Percentiles rank a stretch among this genome's conserved stretches.
phyloP scores from a whole-genome alignment of 2,113 vertebrate genomes.

The Xyrauchen texanus region DNA sequence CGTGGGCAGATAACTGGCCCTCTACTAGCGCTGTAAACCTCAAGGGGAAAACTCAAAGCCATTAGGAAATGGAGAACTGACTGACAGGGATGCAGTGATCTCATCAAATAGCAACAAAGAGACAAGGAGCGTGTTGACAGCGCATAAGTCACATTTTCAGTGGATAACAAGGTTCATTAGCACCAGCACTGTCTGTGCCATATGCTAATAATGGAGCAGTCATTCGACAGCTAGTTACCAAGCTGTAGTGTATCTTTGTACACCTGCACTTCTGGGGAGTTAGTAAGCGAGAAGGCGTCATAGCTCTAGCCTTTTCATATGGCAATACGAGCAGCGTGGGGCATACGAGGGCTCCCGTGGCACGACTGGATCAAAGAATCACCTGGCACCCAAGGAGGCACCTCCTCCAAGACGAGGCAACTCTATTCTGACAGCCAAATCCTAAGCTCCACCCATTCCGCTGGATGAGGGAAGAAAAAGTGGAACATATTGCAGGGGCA shows the following conservation, averaged over 20 bases:
- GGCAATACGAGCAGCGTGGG: background rate
- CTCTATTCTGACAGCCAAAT: background rate
- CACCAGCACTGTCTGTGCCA: too few relatives aligned
- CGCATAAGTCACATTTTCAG: too few relatives aligned
- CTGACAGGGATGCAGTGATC: too few relatives aligned
- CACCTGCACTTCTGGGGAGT: background rate
- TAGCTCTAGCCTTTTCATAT: conserved; percentile 6
- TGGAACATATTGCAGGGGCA: background rate
- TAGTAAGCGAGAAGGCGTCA: background rate
- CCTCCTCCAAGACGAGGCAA: conserved; percentile 11
- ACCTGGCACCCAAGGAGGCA: conserved; percentile 16
- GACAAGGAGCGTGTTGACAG: too few relatives aligned
- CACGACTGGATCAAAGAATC: conserved; percentile 20
- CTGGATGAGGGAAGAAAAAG: background rate
- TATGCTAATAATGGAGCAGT: background rate
- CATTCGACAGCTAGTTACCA: background rate
- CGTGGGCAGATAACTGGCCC: background rate
- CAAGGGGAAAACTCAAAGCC: too few relatives aligned
- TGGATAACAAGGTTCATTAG: background rate
- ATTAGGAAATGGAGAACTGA: too few relatives aligned
- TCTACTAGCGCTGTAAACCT: too few relatives aligned
- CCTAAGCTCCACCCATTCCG: background rate
- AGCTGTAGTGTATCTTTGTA: background rate
- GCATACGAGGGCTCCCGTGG: background rate
- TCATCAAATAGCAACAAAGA: too few relatives aligned